phyloP scores from a whole-genome alignment of 2,113 vertebrate genomes.

The Gorsachius goisagi region DNA sequence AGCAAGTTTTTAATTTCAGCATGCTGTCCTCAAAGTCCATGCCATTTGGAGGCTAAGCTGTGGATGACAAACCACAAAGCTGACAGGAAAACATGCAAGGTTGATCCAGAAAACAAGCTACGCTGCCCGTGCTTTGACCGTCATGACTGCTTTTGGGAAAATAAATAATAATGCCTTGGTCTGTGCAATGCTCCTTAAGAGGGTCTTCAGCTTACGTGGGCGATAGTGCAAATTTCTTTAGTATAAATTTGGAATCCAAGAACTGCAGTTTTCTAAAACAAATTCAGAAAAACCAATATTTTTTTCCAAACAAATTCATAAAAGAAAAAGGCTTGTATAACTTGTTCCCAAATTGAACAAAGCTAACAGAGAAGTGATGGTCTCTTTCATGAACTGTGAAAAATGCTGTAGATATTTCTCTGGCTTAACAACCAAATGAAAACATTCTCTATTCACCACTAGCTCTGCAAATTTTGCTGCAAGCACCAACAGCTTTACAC shows the following conservation, averaged over 20 bases:
- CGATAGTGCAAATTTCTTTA: background rate
- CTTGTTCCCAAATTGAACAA: constrained; percentile 3
- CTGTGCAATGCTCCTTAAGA: background rate
- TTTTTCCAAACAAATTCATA: background rate
- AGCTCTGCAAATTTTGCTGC: constrained; percentile 32
- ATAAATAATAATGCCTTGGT: background rate
- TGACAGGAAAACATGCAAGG: constrained; percentile 39
- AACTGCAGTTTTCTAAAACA: background rate
- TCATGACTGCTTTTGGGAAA: constrained; percentile 3
- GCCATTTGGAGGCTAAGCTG: constrained; percentile 33
- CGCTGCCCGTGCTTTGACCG: background rate
- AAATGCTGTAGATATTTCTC: constrained; percentile 13
- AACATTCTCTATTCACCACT: constrained; percentile 16
- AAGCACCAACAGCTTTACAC: constrained; percentile 53
- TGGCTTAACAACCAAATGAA: constrained; percentile 13
- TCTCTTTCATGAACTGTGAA: constrained; percentile 25
- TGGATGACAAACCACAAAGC: constrained; percentile 39
- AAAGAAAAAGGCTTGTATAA: background rate
- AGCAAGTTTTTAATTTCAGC: constrained; percentile 24
- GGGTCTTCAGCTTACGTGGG: background rate
- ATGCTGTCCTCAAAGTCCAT: constrained; percentile 34
- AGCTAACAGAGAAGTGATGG: constrained; percentile 26
- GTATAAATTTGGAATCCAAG: background rate
- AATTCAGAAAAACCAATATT: background rate
- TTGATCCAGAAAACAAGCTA: constrained; percentile 27